Evolutionary conservation across 2,113 vertebrate genomes (phyloP), one percentile per base, ranked within the genome.

Genomic region (Poeciliopsis turrubarensis): DNA sequence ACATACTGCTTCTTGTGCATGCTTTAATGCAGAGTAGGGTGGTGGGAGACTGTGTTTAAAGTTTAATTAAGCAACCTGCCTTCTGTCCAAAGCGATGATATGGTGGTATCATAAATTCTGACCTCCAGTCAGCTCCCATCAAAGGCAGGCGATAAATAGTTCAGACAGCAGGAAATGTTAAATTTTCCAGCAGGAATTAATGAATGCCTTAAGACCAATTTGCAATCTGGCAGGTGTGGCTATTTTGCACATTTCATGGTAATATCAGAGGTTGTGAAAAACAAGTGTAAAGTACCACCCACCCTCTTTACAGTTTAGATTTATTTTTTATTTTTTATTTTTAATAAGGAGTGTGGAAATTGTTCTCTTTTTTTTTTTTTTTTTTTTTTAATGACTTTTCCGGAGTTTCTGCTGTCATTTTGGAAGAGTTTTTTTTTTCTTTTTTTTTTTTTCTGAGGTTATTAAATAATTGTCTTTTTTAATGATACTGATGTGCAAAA

Each of bases 11-110:
- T 10, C 22, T 57, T 10, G n/a, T 57, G 25, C 25, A 57, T 57
- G 22, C 51, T 25, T 57, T 57, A 57, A 57, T n/a, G 51, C 51
- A 57, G 8, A 25, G 7, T 57, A 2, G 25, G 19, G 5, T n/a
- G 51, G 51, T 7, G 51, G 22, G 10, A 11, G 10, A n/a, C 5
- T 22, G 65, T 57, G 64, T 74, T 11, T 65, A 0, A 34, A 68
- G 64, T 83, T 81, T 79, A 81, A 84, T 79, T 72, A 79, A 87
- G 72, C 77, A 77, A 77, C 68, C 73, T 79, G 68, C 64, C 64
- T 71, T 34, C 68, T 72, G 70, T 81, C 83, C 75, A 71, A 39
- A 75, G 65, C 77, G 22, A 26, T 44, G 63, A 71, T 68, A 62
- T 44, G 41, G 73, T 39, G 30, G 27, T 14, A n/a, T 65, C 65